Base-by-base conservation (phyloP, 1,140 invertebrate genomes). In the Micrasema longulum region DNA sequence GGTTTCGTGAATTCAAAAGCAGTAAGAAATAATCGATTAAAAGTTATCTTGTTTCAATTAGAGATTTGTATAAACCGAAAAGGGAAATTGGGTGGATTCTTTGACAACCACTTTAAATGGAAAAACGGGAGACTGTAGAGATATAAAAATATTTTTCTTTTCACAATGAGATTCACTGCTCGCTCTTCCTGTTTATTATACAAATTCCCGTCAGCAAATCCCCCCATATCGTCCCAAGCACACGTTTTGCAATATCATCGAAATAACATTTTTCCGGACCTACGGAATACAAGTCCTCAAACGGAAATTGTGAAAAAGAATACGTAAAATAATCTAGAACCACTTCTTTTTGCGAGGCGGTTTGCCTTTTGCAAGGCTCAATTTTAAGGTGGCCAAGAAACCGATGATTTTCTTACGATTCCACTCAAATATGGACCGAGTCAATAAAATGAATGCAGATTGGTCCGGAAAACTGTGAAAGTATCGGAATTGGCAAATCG, bases 341-440 rank as follows among this genome's bases (percentile, higher is more conserved):
- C 65, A 57, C 50, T 38, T 35, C 12, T 43, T 57, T n/a, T 22
- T 11, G 11, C 38, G 9, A 14, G 53, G 31, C 26, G n/a, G 16
- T 38, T 52, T 12, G 16, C 16, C 16, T 60, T 16, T 16, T 20
- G 55, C 52, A 16, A 31, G 16, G 47, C 18, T 20, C 20, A 20
- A 48, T 48, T 14, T 31, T 31, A 26, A 31, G 35, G 16, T 35
- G 35, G 10, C 11, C 16, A 35, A 41, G 36, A 38, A 38, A 47
- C 23, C 57, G 20, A 69, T 65, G 69, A 71, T 75, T 75, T 69
- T 67, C 67, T 75, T 72, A 72, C 69, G 69, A 75, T 69, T 66
- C 67, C 60, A 26, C 69, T 74, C 52, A 50, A 74, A 69, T 74
- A 65, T 70, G 45, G 72, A 65, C 48, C 43, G 36, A 38, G 36